These are phyloP conservation scores for Allolobophora icterica DNA, from an alignment of 2,888 invertebrate species.

Conservation along the genomic window DNA sequence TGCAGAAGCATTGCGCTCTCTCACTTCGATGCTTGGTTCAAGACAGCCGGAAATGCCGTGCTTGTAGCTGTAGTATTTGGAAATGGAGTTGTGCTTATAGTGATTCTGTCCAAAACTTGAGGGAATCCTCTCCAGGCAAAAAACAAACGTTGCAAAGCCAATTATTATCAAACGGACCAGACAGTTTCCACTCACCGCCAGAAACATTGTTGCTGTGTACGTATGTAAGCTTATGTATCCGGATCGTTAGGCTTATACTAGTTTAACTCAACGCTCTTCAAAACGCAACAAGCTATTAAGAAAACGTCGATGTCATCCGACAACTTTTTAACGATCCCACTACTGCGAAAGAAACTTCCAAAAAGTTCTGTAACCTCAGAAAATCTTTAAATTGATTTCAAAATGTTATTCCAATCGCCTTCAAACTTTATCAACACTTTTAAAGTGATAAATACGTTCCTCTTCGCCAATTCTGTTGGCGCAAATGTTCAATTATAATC, in stretches of 20 bases:
- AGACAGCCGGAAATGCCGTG: slow-evolving; percentile 32
- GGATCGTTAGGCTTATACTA: no score
- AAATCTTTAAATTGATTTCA: background rate
- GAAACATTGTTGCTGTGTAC: background rate
- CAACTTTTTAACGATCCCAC: background rate
- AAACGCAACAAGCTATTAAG: background rate
- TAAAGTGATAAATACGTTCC: background rate
- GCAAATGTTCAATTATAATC: background rate
- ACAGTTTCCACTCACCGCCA: background rate
- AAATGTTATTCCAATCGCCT: background rate
- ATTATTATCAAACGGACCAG: background rate
- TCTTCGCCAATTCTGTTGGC: background rate
- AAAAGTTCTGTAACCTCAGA: background rate
- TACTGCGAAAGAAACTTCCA: background rate
- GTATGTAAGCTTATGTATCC: no score
- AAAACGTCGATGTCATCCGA: background rate
- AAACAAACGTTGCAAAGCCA: background rate
- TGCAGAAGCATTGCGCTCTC: slow-evolving; percentile 56
- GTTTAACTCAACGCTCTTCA: background rate
- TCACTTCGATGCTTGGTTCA: slow-evolving; percentile 49
- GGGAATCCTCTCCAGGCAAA: background rate
- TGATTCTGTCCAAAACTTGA: background rate
- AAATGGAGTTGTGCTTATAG: slow-evolving; percentile 19
- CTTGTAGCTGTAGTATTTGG: slow-evolving; percentile 18
- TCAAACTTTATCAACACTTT: background rate